Evolutionary conservation across 1,140 invertebrate genomes (phyloP), one percentile per base, ranked within the genome.

Genomic region (Musca domestica): DNA sequence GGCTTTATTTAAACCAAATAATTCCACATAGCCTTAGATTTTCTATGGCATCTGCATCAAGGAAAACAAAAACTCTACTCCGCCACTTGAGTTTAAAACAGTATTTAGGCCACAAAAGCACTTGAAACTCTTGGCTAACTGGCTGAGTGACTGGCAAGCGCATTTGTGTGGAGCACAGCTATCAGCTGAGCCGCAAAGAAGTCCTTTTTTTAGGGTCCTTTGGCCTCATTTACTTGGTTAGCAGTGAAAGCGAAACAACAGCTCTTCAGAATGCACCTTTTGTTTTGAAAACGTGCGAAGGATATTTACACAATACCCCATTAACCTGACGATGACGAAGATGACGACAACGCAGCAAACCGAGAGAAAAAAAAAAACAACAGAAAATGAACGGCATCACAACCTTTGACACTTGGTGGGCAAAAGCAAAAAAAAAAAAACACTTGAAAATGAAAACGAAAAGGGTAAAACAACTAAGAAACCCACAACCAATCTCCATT

Each of bases 101-200:
- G 34, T 61, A 61, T 61, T 61, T 61, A 61, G 56, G 56, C 56
- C 56, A 61, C 56, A 61, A 61, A 41, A 61, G 56, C 34, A 61
- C 56, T 61, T 34, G 27, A 61, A 61, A 41, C 34, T 41, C 34
- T 41, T 41, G n/a, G 12, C 34, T 41, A 10, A 12, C 10, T 41
- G 34, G 34, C 10, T 41, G 27, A 30, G 3, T 30, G 27, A 30
- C 27, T 30, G 27, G 3, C 27, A 30, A 30, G 3, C 27, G 27
- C 9, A 4, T 30, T 30, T 30, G 3, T 41, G 34, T 41, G 34
- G 34, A 30, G 27, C 34, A 41, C 34, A 41, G 34, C 34, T 12
- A 41, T 41, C 34, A 41, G 34, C 34, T 41, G 34, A 10, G 4
- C 34, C 34, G 12, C 34, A 41, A n/a, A 41, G 10, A 41, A 41